Base-by-base conservation (phyloP, 2,113 vertebrate genomes). In the Hyaena hyaena region DNA sequence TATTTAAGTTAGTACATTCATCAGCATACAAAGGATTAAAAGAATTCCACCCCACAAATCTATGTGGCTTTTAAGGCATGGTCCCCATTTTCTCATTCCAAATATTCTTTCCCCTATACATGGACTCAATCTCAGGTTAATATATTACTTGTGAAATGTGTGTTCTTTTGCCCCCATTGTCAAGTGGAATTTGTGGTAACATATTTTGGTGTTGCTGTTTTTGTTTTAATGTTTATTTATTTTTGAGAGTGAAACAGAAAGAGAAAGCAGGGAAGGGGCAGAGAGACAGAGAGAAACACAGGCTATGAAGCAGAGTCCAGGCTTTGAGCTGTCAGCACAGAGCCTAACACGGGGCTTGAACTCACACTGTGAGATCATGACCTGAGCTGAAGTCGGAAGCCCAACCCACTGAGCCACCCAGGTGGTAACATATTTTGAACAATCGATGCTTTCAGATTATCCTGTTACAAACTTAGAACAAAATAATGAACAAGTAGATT, bases 401-500 rank as follows among this genome's bases (percentile, higher is more conserved):
- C 50, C 50, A 50, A 50, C 50, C 50, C 11, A 50, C 50, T 50
- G 50, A 50, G 50, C 10, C 50, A 50, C 50, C 50, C 50, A 50
- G 50, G 50, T 50, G 50, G 12, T 50, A 50, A 50, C 50, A 24
- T 85, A 55, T 43, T 95, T 87, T 79, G 24, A 82, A 48, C 6
- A 58, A 58, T 61, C 73, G 95, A 89, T 58, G 63, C 14, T 90
- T 33, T 26, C 16, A 93, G 33, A 92, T 77, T 33, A 93, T 71
- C 31, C 15, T 73, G 17, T 58, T 95, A 80, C 3, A 96, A 93
- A 90, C 31, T 92, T 92, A 39, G 21, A 96, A 76, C 48, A 93
- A 95, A 95, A 92, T 50, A 69, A 53, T 63, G n/a, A 93, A 90
- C 15, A 76, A 80, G 81, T 0, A 23, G 28, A 81, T 93, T 39